Evolutionary conservation across 2,797 vertebrate species (phyloP).

Genomic region (Perodicticus potto): DNA sequence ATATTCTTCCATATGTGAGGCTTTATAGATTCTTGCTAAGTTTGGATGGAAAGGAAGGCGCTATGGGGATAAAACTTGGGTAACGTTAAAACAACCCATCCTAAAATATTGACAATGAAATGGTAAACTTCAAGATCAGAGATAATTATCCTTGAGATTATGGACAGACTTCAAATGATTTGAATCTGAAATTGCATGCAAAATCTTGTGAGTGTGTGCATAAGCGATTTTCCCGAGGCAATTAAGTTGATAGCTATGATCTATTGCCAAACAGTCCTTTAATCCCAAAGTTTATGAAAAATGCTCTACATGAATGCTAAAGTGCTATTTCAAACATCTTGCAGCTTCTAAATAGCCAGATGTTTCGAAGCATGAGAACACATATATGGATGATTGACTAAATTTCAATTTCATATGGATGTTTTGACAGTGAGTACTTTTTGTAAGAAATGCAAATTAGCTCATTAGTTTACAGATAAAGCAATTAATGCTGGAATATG

Average conservation of each 20-base stretch:
- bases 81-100: not conserved
- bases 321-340: not conserved
- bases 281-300: constrained; percentile 39
- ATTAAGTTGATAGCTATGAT: not conserved
- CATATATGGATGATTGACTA: constrained; percentile 59
- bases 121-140: not conserved
- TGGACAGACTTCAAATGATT: not conserved
- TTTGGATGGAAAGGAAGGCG: not conserved
- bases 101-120: constrained; percentile 5
- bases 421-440: constrained; percentile 74
- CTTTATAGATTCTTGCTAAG: not conserved
- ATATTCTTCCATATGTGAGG: not conserved
- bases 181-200: not conserved
- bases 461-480: constrained; percentile 84
- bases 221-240: not conserved
- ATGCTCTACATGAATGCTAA: constrained; percentile 31
- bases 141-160: constrained; percentile 33
- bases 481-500: constrained; percentile 77
- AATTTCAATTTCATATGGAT: constrained; percentile 67
- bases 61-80: not conserved
- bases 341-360: constrained; percentile 55
- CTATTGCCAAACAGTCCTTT: constrained; percentile 34
- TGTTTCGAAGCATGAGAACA: constrained; percentile 55
- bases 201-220: not conserved
- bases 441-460: constrained; percentile 83